phyloP scores from a whole-genome alignment of 2,888 invertebrate species.

The Antheraea yamamai region DNA sequence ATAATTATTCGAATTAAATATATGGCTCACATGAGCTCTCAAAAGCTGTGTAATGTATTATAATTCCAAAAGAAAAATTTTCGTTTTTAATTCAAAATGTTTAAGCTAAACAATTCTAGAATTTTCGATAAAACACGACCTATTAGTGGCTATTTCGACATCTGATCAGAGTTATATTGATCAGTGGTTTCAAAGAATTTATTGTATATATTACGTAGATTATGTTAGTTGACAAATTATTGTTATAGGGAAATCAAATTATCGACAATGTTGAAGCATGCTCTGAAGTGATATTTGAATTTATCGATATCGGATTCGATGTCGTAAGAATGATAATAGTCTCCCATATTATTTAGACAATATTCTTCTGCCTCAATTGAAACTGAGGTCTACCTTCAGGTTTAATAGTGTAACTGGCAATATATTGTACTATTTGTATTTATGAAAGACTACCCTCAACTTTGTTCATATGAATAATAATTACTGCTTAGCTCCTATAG shows the following conservation, averaged over 20 bases:
- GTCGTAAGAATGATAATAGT: neutral
- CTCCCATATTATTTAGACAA: neutral
- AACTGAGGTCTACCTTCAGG: neutral
- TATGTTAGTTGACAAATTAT: neutral
- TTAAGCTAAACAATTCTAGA: neutral
- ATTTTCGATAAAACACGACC: neutral
- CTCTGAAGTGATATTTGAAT: neutral
- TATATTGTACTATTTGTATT: too few species aligned
- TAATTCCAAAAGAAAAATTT: neutral
- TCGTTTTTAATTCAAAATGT: neutral
- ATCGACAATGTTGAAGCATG: neutral
- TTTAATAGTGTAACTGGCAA: neutral
- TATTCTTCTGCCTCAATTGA: neutral
- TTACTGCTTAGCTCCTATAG: too few species aligned
- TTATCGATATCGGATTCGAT: neutral
- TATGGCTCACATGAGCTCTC: neutral
- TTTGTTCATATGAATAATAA: too few species aligned
- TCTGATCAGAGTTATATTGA: neutral
- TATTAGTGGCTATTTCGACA: neutral
- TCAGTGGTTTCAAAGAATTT: constrained; percentile 1
- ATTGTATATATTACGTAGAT: constrained; percentile 4
- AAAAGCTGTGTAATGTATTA: neutral
- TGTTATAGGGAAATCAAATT: neutral
- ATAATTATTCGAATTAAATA: neutral
- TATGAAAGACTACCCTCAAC: too few species aligned